Conservation (phyloP, 2,797 vertebrate genomes). For the Muscicapa striata region DNA sequence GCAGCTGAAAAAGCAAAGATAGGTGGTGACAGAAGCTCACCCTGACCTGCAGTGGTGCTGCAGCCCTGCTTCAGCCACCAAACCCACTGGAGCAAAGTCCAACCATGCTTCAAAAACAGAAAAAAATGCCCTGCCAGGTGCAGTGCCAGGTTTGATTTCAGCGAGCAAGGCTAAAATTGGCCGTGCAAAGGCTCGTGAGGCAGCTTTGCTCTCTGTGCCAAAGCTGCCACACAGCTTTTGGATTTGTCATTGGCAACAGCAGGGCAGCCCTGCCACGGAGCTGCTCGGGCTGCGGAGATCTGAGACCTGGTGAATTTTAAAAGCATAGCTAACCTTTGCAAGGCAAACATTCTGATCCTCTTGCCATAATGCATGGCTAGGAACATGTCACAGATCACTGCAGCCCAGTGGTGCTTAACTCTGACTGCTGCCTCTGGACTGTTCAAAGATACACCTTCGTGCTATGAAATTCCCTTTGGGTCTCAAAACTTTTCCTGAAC, state of each 20-base stretch:
- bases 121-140: not conserved
- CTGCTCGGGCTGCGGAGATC: not conserved
- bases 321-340: not conserved
- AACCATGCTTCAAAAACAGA: not conserved
- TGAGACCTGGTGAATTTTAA: not conserved
- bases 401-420: not conserved
- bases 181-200: not conserved
- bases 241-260: fast-evolving
- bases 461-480: not conserved
- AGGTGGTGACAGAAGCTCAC: not conserved
- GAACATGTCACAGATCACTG: not conserved
- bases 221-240: not conserved
- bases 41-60: not conserved
- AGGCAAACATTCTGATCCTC: not conserved
- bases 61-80: not conserved
- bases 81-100: not conserved
- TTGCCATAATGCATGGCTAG: not conserved
- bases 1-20: not conserved
- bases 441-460: fast-evolving
- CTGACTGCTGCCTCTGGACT: not conserved
- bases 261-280: fast-evolving
- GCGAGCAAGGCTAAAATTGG: fast-evolving
- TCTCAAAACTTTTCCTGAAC: not conserved
- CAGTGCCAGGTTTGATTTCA: not conserved
- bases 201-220: not conserved